phyloP scores from a whole-genome alignment of 2,797 vertebrate genomes.

The Tympanoctomys barrerae region DNA sequence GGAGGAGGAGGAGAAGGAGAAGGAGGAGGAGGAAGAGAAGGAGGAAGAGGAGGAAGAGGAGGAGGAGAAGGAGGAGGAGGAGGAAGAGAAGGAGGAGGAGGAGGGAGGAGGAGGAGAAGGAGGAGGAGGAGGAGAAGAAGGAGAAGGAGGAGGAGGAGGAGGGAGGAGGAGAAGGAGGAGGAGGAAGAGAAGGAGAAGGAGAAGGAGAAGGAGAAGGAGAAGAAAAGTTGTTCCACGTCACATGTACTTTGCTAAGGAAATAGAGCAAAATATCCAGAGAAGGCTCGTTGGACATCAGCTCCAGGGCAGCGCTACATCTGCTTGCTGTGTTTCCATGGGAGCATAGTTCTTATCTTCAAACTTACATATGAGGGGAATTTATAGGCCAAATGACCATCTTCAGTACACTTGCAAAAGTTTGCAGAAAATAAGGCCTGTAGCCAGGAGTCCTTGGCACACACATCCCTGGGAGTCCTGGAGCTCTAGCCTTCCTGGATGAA shows the following conservation, averaged over 20 bases:
- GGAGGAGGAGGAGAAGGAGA: too few species aligned
- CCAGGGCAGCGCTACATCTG: constrained; percentile 65
- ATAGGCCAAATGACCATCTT: constrained; percentile 4
- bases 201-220: too few species aligned
- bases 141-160: too few species aligned
- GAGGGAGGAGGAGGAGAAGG: too few species aligned
- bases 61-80: too few species aligned
- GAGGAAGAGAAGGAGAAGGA: too few species aligned
- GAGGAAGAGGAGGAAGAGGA: too few species aligned
- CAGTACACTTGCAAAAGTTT: neutral
- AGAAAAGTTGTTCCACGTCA: constrained; percentile 35
- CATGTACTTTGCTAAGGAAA: constrained; percentile 39
- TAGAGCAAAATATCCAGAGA: constrained; percentile 57
- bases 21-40: too few species aligned
- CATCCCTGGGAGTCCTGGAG: neutral
- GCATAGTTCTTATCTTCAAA: neutral
- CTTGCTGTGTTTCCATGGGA: constrained; percentile 54
- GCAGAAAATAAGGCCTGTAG: neutral
- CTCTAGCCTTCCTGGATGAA: neutral
- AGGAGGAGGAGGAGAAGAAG: too few species aligned
- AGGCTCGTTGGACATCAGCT: neutral
- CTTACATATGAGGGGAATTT: constrained; percentile 6
- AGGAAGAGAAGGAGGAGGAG: too few species aligned
- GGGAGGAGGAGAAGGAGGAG: too few species aligned
- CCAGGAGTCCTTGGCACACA: neutral